These are phyloP conservation scores for Lithobius niger DNA, from an alignment of 1,140 invertebrate genomes.

Conservation along the genomic window DNA sequence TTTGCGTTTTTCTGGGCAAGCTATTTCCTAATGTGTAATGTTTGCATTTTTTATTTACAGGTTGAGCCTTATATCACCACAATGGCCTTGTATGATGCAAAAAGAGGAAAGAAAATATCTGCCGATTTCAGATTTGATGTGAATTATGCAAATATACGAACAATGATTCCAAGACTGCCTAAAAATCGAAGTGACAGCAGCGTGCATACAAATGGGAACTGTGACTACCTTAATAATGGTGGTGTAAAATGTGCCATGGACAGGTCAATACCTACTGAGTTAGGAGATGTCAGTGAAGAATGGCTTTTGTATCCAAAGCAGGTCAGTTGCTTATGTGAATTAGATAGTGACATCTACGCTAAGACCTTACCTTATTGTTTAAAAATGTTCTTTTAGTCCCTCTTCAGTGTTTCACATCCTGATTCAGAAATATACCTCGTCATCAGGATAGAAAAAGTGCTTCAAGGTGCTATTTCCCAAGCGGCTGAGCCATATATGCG, in stretches of 20 bases:
- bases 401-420: constrained; percentile 66
- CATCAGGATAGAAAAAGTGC: constrained; percentile 70
- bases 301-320: constrained; percentile 49
- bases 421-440: constrained; percentile 80
- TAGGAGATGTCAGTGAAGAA: constrained; percentile 43
- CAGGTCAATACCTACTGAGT: constrained; percentile 29
- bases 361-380: too few species aligned
- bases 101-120: constrained; percentile 67
- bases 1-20: too few species aligned
- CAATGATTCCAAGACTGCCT: constrained; percentile 37
- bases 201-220: constrained; percentile 17
- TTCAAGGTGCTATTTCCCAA: constrained; percentile 76
- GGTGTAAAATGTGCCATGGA: constrained; percentile 13
- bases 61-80: constrained; percentile 83
- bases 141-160: constrained; percentile 50
- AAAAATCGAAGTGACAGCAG: constrained; percentile 17
- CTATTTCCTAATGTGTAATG: too few species aligned
- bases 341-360: too few species aligned
- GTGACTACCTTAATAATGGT: neutral
- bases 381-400: constrained; percentile 50
- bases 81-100: constrained; percentile 72
- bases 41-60: too few species aligned
- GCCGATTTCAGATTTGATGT: constrained; percentile 89
- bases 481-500: constrained; percentile 75
- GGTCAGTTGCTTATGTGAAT: constrained; percentile 27